These are phyloP conservation scores for Apostichopus leukothele DNA, from an alignment of 53 echinoderm and acorn worm genomes.

Conservation along the genomic window DNA sequence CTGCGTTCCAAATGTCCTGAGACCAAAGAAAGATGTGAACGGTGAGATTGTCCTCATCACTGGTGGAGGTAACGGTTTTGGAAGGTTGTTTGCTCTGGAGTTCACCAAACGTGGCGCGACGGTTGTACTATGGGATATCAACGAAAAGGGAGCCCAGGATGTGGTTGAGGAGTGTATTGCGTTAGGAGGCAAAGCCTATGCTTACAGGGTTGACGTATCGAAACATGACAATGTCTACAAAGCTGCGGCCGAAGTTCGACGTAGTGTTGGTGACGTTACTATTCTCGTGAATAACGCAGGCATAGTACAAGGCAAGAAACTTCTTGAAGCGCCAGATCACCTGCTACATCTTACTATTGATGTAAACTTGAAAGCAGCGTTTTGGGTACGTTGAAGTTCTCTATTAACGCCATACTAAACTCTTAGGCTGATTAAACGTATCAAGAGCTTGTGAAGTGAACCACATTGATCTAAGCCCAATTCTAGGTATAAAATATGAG, in stretches of 20 bases:
- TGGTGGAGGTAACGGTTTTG: constrained; percentile 76
- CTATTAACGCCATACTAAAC: no score
- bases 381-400: constrained; percentile 62
- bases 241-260: constrained; percentile 65
- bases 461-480: no score
- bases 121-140: constrained; percentile 77
- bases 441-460: no score
- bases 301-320: constrained; percentile 64
- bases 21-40: constrained; percentile 70
- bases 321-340: constrained; percentile 75
- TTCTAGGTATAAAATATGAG: no score
- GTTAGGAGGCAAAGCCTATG: constrained; percentile 69
- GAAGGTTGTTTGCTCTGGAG: constrained; percentile 65
- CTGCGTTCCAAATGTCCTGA: neutral
- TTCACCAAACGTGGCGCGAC: constrained; percentile 72
- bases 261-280: constrained; percentile 79
- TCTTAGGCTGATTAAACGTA: no score
- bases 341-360: constrained; percentile 81
- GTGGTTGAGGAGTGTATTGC: constrained; percentile 61
- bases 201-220: constrained; percentile 79
- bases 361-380: constrained; percentile 75
- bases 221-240: constrained; percentile 71
- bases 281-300: constrained; percentile 86
- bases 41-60: constrained; percentile 87
- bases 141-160: constrained; percentile 55